Evolutionary conservation across 2,797 vertebrate species (phyloP).

Genomic region (Nothura maculosa): DNA sequence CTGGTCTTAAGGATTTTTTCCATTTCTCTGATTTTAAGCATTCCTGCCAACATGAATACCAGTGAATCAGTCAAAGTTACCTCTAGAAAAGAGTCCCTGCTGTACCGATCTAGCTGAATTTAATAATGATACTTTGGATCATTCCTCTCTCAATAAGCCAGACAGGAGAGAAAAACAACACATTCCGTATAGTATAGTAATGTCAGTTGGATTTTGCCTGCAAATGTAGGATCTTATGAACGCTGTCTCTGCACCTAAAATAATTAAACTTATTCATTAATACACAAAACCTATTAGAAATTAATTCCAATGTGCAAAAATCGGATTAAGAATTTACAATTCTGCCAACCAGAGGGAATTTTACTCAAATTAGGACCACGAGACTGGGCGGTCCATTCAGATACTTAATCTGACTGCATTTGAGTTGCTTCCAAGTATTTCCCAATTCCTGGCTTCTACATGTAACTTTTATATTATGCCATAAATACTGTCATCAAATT

Average conservation of each 20-base stretch:
- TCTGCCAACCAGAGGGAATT: slow-evolving; percentile 21
- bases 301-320: slow-evolving; percentile 32
- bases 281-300: neutral
- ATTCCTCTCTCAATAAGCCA: neutral
- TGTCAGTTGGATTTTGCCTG: neutral
- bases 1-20: slow-evolving; percentile 32
- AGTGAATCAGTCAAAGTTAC: neutral
- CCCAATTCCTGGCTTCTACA: slow-evolving; percentile 30
- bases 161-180: too few relatives aligned
- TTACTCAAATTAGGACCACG: neutral
- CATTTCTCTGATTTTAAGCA: slow-evolving; percentile 6
- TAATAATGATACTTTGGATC: neutral
- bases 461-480: slow-evolving; percentile 16
- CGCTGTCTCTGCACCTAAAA: neutral
- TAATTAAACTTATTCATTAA: slow-evolving; percentile 13
- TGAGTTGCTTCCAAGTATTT: slow-evolving; percentile 47
- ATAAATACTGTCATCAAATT: slow-evolving; percentile 52
- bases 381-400: slow-evolving; percentile 17
- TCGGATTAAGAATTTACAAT: slow-evolving; percentile 43
- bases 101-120: neutral
- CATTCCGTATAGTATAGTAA: too few relatives aligned
- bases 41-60: neutral
- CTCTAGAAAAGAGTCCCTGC: neutral
- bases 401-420: slow-evolving; percentile 14
- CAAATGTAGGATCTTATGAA: slow-evolving; percentile 33